Evolutionary conservation across 2,113 vertebrate species (phyloP), one percentile per base, ranked within the genome.

Genomic region (Equus przewalskii): DNA sequence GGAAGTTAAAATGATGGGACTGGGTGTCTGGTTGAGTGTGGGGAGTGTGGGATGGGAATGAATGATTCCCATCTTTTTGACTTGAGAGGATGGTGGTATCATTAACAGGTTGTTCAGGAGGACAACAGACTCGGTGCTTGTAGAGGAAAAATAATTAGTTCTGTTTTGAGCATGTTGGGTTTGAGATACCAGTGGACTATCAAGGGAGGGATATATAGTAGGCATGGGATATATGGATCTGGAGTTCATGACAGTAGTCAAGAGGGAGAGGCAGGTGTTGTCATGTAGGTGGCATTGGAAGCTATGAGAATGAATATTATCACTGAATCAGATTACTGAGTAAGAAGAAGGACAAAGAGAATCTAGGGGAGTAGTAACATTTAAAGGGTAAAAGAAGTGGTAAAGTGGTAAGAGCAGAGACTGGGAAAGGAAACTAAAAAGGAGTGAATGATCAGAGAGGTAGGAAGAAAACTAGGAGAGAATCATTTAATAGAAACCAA

Each of bases 401-500:
- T 54, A 3, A 91, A 65, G 33, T 85, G 15, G 1, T 54, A 3
- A 91, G 60, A 76, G 28, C 14, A 75, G 33, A 81, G 5, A 0
- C 15, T 62, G 46, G 46, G n/a, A 88, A 72, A 76, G 6, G 41
- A 54, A 81, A 51, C 14, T 28, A 3, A 92, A 67, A 93, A 73
- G 9, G 15, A 81, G 26, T 60, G 15, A 92, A 19, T 84, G 13
- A 51, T 26, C n/a, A 73, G 10, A 58, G 58, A 87, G 2, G 19
- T 76, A 69, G 21, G 28, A 49, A 88, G 44, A 85, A 62, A 65
- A 88, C 21, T 69, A 64, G 44, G 13, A 76, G 62, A 94, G 12
- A 62, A 70, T 81, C 1, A 91, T 54, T 96, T 91, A 84, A 44
- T 87, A 54, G 78, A 87, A 96, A 70, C 8, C 4, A 80, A 72